phyloP scores from a whole-genome alignment of 2,113 vertebrate genomes.

The Psophia crepitans region DNA sequence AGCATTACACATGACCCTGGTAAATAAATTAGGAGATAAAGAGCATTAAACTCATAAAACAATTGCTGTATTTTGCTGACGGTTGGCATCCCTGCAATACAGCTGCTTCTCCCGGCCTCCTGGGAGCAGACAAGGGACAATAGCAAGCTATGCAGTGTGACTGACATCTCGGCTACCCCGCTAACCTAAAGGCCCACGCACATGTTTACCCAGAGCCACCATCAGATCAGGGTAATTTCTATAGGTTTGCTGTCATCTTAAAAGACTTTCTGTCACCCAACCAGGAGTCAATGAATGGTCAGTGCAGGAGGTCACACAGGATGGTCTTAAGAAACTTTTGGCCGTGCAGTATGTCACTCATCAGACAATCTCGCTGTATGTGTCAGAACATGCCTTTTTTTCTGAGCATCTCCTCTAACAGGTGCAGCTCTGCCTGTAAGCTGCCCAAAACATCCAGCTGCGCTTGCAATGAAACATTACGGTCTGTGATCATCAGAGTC shows the following conservation, averaged over 20 bases:
- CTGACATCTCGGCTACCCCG: background rate
- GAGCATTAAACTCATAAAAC: constrained; percentile 43
- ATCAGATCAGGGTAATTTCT: background rate
- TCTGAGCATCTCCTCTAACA: background rate
- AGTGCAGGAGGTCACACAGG: background rate
- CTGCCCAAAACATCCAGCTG: background rate
- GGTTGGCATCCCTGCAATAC: constrained; percentile 39
- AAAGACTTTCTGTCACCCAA: background rate
- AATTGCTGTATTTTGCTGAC: constrained; percentile 54
- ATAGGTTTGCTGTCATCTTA: background rate
- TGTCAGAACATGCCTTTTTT: background rate
- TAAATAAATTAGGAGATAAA: constrained; percentile 45
- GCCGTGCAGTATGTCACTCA: accelerated
- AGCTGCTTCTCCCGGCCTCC: constrained; percentile 37
- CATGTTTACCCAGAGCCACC: background rate
- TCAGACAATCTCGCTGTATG: background rate
- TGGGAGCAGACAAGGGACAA: constrained; percentile 43
- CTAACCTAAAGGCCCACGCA: background rate
- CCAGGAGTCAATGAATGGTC: background rate
- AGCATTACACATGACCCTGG: background rate
- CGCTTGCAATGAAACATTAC: background rate
- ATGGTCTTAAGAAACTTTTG: background rate
- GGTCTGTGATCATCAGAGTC: background rate
- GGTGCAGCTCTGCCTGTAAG: background rate
- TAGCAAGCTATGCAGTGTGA: background rate